Evolutionary conservation across 2,888 invertebrate genomes (phyloP), one percentile per base, ranked within the genome.

Genomic region (Thyatira batis): DNA sequence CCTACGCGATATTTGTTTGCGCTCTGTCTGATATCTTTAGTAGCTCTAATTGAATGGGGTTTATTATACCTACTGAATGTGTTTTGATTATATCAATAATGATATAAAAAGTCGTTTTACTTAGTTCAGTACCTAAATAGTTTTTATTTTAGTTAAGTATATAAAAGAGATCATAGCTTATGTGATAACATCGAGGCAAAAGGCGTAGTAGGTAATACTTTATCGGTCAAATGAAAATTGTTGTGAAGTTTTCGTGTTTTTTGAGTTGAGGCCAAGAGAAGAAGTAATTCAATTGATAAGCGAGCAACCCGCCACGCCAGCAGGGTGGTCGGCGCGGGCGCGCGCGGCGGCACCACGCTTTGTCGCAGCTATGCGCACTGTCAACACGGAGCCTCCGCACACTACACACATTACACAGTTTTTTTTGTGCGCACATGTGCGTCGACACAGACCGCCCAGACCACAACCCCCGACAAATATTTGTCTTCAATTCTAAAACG

Each of bases 401-500:
- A 82, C 83, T 79, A 73, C 78, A 81, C 82, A 79, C 77, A 74
- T 77, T 77, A 84, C 83, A 86, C 82, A 81, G 71, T 84, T 87
- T 88, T 88, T 23, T 23, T 89, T 87, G 80, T 78, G 70, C 78
- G 80, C 86, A 84, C 87, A 86, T 85, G 82, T 86, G 85, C 78
- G 79, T 68, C 80, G 74, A 58, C 68, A 65, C 76, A 76, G 81
- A 78, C 89, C 85, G 85, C 87, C 84, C 86, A 81, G 76, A 80
- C 85, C 82, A 83, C 81, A 81, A 79, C 74, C 82, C 73, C 78
- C 58, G 65, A 82, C 87, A 89, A 92, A 91, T 92, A 91, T 92
- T 92, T 91, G 80, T 77, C 85, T 84, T 79, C 84, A 85, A 89
- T 91, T 88, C 85, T 76, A 82, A 89, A 89, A 82, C 82, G 84